Percentiles rank a stretch among this genome's conserved stretches.
These are phyloP conservation scores for Limanda limanda DNA, from an alignment of 2,113 vertebrate genomes.

Conservation along the genomic window DNA sequence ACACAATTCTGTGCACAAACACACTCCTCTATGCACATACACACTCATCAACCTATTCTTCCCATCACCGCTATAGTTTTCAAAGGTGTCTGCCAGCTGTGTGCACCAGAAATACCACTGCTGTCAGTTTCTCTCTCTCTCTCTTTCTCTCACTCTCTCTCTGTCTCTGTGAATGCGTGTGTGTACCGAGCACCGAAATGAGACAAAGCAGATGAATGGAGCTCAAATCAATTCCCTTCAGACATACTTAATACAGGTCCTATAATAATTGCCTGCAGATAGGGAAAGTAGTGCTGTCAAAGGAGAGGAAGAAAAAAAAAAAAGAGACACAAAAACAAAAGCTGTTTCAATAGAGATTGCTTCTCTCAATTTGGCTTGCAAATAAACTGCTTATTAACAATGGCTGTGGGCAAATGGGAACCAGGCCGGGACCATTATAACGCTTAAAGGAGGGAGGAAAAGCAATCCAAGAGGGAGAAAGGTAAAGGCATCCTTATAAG, in stretches of 20 bases:
- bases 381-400: slow-evolving; percentile 75
- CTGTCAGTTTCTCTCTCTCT: slow-evolving; percentile 42
- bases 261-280: slow-evolving; percentile 80
- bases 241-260: slow-evolving; percentile 77
- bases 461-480: slow-evolving; percentile 28
- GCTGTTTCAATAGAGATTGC: slow-evolving; percentile 54
- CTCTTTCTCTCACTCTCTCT: not conserved
- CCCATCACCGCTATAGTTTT: slow-evolving; percentile 34
- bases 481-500: slow-evolving; percentile 36
- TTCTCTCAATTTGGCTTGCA: slow-evolving; percentile 70
- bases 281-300: slow-evolving; percentile 68
- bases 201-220: slow-evolving; percentile 80
- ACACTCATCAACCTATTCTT: slow-evolving; percentile 32
- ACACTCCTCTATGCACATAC: not conserved
- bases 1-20: no score
- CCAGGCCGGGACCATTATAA: slow-evolving; percentile 56
- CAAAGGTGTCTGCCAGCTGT: slow-evolving; percentile 50
- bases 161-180: slow-evolving; percentile 2
- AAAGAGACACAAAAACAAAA: slow-evolving; percentile 73
- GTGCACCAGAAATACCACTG: slow-evolving; percentile 71
- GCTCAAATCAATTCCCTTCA: slow-evolving; percentile 81
- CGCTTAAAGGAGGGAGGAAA: slow-evolving; percentile 44
- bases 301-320: slow-evolving; percentile 18
- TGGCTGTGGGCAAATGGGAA: slow-evolving; percentile 63
- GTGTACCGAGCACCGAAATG: slow-evolving; percentile 60